phyloP scores from a whole-genome alignment of 2,113 vertebrate genomes.

The Prunella fulvescens region DNA sequence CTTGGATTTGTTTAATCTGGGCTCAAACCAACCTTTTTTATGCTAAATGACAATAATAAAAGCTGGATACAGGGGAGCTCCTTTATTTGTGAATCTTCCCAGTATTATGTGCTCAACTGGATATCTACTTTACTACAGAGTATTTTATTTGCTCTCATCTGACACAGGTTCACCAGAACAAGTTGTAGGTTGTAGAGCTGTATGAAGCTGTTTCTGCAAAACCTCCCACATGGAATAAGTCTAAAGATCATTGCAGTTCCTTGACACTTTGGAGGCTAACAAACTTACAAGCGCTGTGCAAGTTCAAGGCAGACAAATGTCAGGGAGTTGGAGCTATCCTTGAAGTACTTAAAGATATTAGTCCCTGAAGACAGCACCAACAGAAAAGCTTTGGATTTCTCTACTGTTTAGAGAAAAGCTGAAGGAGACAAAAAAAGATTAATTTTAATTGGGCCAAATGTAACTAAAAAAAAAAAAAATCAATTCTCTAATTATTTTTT shows the following conservation, averaged over 20 bases:
- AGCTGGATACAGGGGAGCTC: not conserved
- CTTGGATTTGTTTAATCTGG: not conserved
- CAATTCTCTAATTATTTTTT: not conserved
- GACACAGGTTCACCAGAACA: not conserved
- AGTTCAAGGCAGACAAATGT: slow-evolving; percentile 46
- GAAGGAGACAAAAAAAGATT: not conserved
- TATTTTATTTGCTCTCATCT: slow-evolving; percentile 15
- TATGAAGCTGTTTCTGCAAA: slow-evolving; percentile 16
- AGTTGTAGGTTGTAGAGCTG: not conserved
- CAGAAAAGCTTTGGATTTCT: slow-evolving; percentile 13
- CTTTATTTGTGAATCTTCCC: not conserved
- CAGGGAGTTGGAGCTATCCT: not conserved
- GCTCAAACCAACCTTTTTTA: not conserved
- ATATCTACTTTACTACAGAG: not conserved
- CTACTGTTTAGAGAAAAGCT: slow-evolving; percentile 6
- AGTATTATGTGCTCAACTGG: not conserved
- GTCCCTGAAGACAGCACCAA: not conserved
- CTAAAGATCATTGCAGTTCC: slow-evolving; percentile 7
- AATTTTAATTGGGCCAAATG: not conserved
- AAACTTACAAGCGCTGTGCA: not conserved
- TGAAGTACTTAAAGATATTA: slow-evolving; percentile 30
- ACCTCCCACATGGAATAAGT: not conserved
- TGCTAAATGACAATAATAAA: not conserved
- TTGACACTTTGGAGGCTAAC: slow-evolving; percentile 5
- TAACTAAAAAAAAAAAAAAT: not conserved